Conservation (phyloP, 2,113 vertebrate genomes). For the Phalacrocorax pelagicus region DNA sequence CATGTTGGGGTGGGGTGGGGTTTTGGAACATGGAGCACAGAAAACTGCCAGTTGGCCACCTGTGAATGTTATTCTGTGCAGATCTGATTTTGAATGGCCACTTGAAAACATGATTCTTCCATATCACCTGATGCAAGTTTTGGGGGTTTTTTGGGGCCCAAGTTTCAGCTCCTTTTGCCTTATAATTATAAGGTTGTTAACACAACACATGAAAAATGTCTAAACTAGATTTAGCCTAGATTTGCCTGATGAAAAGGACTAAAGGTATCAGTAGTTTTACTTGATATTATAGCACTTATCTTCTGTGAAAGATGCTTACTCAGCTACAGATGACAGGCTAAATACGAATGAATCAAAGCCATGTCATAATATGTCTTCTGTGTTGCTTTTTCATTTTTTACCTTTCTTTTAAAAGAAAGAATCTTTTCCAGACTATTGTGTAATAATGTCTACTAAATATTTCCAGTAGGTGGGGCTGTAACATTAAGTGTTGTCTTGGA, state of each 20-base stretch:
- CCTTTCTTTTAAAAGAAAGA: background rate
- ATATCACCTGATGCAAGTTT: background rate
- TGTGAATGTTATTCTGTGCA: background rate
- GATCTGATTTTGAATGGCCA: background rate
- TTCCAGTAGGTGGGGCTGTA: constrained; percentile 45
- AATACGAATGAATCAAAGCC: background rate
- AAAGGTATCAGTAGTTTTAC: background rate
- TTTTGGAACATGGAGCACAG: rapidly evolving
- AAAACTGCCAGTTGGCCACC: rapidly evolving
- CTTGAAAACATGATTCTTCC: background rate
- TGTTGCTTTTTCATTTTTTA: background rate
- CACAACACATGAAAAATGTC: background rate
- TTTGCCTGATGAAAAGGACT: background rate
- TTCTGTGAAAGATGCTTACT: background rate
- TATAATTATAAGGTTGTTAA: background rate
- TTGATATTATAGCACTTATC: background rate
- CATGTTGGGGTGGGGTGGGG: background rate
- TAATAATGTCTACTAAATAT: background rate
- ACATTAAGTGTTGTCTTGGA: background rate
- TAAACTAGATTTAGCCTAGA: background rate
- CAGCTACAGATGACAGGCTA: background rate
- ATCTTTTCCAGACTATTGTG: background rate
- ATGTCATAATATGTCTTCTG: background rate
- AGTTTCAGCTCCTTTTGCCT: background rate
- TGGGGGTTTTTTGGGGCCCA: background rate